A percentile compares a stretch with the other conserved stretches of the same genome.
Evolutionary conservation across 1,140 invertebrate genomes (phyloP).

Genomic region (Tetramorium simillimum): DNA sequence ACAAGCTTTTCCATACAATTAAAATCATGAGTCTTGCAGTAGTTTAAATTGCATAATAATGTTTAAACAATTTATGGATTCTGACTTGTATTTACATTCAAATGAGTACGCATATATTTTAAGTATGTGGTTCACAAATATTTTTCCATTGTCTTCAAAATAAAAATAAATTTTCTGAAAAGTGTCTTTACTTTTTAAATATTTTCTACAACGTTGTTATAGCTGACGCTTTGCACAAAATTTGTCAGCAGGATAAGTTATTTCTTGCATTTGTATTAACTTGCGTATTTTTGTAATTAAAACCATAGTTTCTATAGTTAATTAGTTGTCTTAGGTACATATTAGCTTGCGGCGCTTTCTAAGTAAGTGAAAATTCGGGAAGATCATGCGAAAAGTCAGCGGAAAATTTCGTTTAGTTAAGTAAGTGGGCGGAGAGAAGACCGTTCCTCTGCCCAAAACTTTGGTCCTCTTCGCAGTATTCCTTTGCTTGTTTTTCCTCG

Average conservation of each 20-base stretch:
- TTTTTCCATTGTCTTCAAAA: neutral
- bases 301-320: neutral
- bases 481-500: slow-evolving; percentile 3
- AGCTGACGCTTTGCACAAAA: neutral
- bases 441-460: slow-evolving; percentile 43
- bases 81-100: neutral
- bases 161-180: neutral
- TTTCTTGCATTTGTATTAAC: slow-evolving; percentile 37
- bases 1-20: neutral
- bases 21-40: neutral
- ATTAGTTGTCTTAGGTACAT: neutral
- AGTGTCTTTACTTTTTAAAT: neutral
- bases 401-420: slow-evolving; percentile 53
- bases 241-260: neutral
- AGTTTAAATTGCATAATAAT: neutral
- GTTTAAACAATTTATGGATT: neutral
- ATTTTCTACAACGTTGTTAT: neutral
- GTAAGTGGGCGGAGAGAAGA: slow-evolving; percentile 16
- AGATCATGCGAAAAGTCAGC: slow-evolving; percentile 39
- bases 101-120: neutral
- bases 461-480: slow-evolving; percentile 30
- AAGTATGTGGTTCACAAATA: neutral
- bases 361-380: slow-evolving; percentile 47
- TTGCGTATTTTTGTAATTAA: slow-evolving; percentile 9
- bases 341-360: neutral